phyloP scores from a whole-genome alignment of 2,888 invertebrate genomes.

The Drosophila neonasuta region DNA sequence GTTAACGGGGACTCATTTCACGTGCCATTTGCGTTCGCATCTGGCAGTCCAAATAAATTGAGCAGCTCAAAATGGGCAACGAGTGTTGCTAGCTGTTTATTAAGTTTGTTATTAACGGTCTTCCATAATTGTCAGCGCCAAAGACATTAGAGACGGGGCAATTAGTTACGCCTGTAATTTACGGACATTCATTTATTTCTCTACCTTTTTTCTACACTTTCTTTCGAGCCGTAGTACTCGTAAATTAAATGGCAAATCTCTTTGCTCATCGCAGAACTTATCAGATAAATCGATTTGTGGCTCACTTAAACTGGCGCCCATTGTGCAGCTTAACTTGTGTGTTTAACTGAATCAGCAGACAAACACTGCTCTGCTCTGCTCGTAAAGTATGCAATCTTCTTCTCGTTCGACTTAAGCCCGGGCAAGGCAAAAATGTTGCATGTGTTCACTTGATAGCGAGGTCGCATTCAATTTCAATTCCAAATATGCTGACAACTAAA shows the following conservation, averaged over 20 bases:
- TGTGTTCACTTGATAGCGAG: conserved; percentile 24
- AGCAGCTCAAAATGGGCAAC: conserved; percentile 48
- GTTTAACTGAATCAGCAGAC: conserved; percentile 42
- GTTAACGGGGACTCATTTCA: conserved; percentile 52
- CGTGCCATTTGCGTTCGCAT: conserved; percentile 63
- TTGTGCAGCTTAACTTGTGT: conserved; percentile 19
- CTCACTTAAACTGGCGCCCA: background rate
- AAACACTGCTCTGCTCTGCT: background rate
- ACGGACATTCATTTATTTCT: conserved; percentile 31
- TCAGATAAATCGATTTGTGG: conserved; percentile 16
- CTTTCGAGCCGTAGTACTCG: background rate
- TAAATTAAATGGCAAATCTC: conserved; percentile 10
- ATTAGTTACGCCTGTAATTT: conserved; percentile 32
- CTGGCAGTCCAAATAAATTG: conserved; percentile 61
- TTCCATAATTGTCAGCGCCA: conserved; percentile 32
- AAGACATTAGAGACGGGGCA: conserved; percentile 19
- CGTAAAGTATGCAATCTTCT: conserved; percentile 30
- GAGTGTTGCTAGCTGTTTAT: conserved; percentile 40
- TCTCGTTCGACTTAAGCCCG: conserved; percentile 28
- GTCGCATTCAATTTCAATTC: conserved; percentile 56
- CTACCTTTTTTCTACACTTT: background rate
- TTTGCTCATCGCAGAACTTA: background rate
- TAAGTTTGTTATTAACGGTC: conserved; percentile 45
- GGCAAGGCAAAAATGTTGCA: conserved; percentile 29
- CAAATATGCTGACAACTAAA: conserved; percentile 63